A percentile compares a stretch with the other conserved stretches of the same genome.
These are phyloP conservation scores for Tuberolachnus salignus DNA, from an alignment of 2,888 invertebrate species.

Conservation along the genomic window DNA sequence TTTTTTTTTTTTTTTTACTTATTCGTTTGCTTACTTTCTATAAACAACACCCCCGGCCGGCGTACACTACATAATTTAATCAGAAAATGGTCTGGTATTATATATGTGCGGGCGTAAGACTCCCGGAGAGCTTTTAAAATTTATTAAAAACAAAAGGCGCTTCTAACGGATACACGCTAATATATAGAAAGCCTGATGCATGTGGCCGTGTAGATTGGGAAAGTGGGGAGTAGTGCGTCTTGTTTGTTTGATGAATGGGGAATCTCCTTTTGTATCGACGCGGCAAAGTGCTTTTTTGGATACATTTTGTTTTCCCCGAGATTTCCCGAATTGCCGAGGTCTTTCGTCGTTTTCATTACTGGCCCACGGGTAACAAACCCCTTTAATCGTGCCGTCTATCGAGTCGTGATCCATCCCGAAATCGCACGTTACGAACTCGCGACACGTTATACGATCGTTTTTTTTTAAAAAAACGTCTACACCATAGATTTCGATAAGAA, in stretches of 20 bases:
- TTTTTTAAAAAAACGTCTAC: no score
- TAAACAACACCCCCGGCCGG: slow-evolving; percentile 12
- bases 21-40: not conserved
- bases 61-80: slow-evolving; percentile 33
- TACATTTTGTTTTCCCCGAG: slow-evolving; percentile 26
- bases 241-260: slow-evolving; percentile 46
- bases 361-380: no score
- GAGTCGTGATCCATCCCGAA: no score
- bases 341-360: no score
- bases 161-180: slow-evolving; percentile 43
- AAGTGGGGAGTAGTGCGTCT: not conserved
- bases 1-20: slow-evolving; percentile 15
- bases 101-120: not conserved
- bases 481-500: no score
- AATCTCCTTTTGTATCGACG: slow-evolving; percentile 35
- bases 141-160: slow-evolving; percentile 51
- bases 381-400: no score
- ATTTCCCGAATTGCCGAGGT: no score
- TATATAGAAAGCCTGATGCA: slow-evolving; percentile 7
- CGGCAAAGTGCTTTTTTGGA: slow-evolving; percentile 46
- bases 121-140: slow-evolving; percentile 39
- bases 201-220: not conserved
- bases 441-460: no score
- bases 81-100: slow-evolving; percentile 33
- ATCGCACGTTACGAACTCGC: no score